Base-by-base conservation (phyloP, 1,140 invertebrate species). In the Drosophila kikkawai region DNA sequence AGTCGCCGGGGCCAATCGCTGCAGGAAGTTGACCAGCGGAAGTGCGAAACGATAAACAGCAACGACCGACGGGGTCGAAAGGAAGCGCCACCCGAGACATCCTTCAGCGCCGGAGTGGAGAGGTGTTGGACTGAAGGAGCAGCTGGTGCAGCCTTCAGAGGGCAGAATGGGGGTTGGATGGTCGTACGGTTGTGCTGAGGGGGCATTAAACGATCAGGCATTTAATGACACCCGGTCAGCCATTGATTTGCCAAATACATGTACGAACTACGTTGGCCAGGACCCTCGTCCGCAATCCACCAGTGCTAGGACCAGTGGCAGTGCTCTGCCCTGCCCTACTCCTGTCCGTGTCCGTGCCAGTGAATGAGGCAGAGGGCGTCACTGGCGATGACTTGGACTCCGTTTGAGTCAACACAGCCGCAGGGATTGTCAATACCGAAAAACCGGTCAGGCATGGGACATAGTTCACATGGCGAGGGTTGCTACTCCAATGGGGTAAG, bases 41-140 rank as follows among this genome's bases (percentile, higher is more conserved):
- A 91, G 86, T 91, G 85, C 84, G 84, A 87, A 88, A 90, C 85
- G 85, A 88, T 88, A 88, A 88, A 88, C 85, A 90, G 85, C 80
- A 79, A 75, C 75, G 68, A 70, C 53, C 67, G 65, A 56, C 50
- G 50, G 42, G 42, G 67, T 60, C 65, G 70, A 65, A 51, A 45
- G 37, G 39, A 66, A 45, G 48, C 57, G 37, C 50, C 45, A 74
- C 29, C 67, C 64, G 61, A 53, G 64, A 83, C 69, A 83, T 83
- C 82, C 80, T 83, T 79, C 80, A 76, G 37, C 36, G 56, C 47
- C 36, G 56, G 41, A 50, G 45, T 56, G 73, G 42, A n/a, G 48
- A 60, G 50, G 44, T 36, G 37, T 56, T 39, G 53, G 53, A 36
- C 12, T 26, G 29, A 45, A 55, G 63, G 61, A 59, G 63, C 56